Evolutionary conservation across 2,888 invertebrate species (phyloP).

Genomic region (Yponomeuta sedellus): DNA sequence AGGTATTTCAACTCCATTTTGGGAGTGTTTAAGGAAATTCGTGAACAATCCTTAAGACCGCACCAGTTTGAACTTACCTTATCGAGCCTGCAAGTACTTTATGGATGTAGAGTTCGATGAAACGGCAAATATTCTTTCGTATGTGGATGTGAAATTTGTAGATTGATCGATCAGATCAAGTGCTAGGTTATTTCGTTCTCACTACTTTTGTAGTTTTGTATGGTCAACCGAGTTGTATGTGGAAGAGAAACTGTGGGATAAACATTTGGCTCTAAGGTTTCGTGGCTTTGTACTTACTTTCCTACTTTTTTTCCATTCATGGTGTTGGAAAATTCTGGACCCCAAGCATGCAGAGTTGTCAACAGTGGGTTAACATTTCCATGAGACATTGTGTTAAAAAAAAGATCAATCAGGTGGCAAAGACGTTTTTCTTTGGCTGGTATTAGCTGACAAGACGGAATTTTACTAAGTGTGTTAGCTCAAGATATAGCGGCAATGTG

Average conservation of each 20-base stretch:
- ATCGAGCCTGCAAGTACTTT: not conserved
- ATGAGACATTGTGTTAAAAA: too few relatives aligned
- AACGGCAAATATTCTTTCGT: not conserved
- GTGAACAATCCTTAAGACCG: not conserved
- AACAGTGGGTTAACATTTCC: too few relatives aligned
- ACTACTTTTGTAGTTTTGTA: too few relatives aligned
- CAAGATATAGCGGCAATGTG: conserved; percentile 16
- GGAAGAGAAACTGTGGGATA: too few relatives aligned
- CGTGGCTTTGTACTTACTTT: too few relatives aligned
- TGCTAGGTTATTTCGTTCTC: not conserved
- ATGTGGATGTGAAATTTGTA: not conserved
- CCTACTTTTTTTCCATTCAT: too few relatives aligned
- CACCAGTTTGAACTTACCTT: not conserved
- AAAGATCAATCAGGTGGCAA: not conserved
- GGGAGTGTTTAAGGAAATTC: too few relatives aligned
- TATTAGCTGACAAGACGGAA: conserved; percentile 1
- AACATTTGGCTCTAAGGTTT: too few relatives aligned
- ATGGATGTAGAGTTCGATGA: not conserved
- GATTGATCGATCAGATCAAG: not conserved
- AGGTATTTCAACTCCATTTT: too few relatives aligned
- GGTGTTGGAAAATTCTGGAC: too few relatives aligned
- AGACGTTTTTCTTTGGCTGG: not conserved
- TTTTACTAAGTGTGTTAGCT: not conserved
- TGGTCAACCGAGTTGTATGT: too few relatives aligned
- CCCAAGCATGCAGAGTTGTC: too few relatives aligned